phyloP scores from a whole-genome alignment of 2,113 vertebrate species.

The Trichechus manatus region DNA sequence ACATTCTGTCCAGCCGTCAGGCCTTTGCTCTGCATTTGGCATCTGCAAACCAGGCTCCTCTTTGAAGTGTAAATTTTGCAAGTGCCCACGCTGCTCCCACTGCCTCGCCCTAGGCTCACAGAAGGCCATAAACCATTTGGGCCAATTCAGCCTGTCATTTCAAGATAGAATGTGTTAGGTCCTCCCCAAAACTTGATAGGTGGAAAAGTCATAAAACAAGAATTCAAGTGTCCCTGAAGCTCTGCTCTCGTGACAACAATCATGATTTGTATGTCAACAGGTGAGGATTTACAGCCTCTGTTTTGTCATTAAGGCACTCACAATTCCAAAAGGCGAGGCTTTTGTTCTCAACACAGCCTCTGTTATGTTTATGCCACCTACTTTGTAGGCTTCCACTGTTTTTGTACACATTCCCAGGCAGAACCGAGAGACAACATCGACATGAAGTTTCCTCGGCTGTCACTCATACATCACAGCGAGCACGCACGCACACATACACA shows the following conservation, averaged over 20 bases:
- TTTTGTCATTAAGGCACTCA: background rate
- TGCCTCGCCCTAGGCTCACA: background rate
- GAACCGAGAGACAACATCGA: background rate
- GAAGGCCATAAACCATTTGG: background rate
- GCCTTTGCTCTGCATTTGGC: background rate
- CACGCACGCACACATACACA: background rate
- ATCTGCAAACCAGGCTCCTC: background rate
- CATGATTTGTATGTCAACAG: background rate
- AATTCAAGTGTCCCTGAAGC: constrained; percentile 4
- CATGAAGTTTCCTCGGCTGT: rapidly evolving
- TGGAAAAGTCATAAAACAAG: background rate
- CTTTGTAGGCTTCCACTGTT: background rate
- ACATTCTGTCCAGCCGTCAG: background rate
- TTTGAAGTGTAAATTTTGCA: background rate
- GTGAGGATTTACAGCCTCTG: background rate
- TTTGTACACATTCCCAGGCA: background rate
- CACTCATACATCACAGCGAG: background rate
- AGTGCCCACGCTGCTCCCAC: background rate
- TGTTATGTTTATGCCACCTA: background rate
- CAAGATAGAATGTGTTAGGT: background rate
- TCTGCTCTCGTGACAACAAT: background rate
- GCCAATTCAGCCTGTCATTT: constrained; percentile 43
- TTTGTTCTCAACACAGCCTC: background rate
- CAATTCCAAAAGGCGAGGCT: background rate
- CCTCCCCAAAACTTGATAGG: background rate